Conservation (phyloP, 2,888 invertebrate genomes). For the Hydroisotoma schaefferi region DNA sequence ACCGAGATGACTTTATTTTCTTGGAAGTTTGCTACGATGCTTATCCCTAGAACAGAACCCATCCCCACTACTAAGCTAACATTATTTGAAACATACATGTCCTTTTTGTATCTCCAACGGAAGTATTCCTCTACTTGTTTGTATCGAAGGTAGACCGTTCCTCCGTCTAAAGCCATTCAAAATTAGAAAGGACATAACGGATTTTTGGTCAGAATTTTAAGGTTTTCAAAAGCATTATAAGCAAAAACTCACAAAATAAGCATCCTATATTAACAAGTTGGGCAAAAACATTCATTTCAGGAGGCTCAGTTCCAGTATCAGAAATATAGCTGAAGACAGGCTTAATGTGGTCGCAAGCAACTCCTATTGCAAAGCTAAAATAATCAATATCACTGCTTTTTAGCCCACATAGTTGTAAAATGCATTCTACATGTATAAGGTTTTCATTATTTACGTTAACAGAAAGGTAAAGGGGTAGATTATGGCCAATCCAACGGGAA, state of each 20-base stretch:
- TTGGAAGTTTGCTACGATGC: constrained; percentile 70
- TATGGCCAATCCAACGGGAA: neutral
- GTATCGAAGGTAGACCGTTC: constrained; percentile 66
- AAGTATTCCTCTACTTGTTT: constrained; percentile 61
- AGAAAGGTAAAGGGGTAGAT: neutral
- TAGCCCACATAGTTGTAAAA: neutral
- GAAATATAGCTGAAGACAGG: constrained; percentile 67
- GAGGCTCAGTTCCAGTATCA: constrained; percentile 67
- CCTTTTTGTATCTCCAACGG: constrained; percentile 52
- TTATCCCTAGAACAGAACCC: constrained; percentile 62
- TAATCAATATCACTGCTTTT: neutral
- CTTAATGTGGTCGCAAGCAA: constrained; percentile 28
- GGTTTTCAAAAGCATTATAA: too few relatives aligned
- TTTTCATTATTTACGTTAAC: constrained; percentile 2
- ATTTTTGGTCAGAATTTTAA: too few relatives aligned
- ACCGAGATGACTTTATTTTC: constrained; percentile 66
- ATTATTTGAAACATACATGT: constrained; percentile 55
- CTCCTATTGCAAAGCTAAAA: constrained; percentile 26
- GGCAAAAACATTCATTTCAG: constrained; percentile 75
- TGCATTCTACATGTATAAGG: neutral
- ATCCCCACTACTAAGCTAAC: constrained; percentile 60
- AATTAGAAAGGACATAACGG: too few relatives aligned
- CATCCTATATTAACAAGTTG: constrained; percentile 68
- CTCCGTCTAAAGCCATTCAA: constrained; percentile 60
- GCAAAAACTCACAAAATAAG: constrained; percentile 58